Base-by-base conservation (phyloP, 1,140 invertebrate species). In the Pissodes strobi region DNA sequence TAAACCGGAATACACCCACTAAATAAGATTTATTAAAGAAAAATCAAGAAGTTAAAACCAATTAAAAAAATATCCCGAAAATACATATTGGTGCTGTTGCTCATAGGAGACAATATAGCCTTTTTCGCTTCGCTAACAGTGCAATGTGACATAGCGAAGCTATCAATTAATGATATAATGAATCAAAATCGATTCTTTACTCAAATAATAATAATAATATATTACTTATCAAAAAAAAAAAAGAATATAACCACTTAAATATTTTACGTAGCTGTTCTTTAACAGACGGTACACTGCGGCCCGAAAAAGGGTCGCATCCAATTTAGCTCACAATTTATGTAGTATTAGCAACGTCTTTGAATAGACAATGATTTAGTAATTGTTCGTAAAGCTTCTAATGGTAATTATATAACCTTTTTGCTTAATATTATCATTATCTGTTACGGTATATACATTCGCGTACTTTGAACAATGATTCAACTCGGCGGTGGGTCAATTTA, bases 61-160 rank as follows among this genome's bases (percentile, higher is more conserved):
- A 66, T 49, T 49, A 18, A 2, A 21, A 45, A 45, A 45, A 45
- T 18, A 21, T n/a, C 3, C 37, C 13, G 19, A 51, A 51, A 25
- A 19, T 38, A 53, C 17, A 9, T 17, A 25, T 25, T 13, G n/a
- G 66, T 56, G 61, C 62, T 68, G 38, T 67, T 70, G 66, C 65
- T 70, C 66, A 70, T 70, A 64, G 41, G 63, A 70, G 66, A 70
- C 65, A 70, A 70, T 70, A 70, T 68, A 70, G 66, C 62, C 53
- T 60, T 17, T 53, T 22, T 53, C 17, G 34, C 8, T 45, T 51
- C 45, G 17, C 55, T 49, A 51, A 51, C 22, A 27, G 22, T 27
- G 56, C 27, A 53, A 53, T 49, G 25, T 13, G 8, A 52, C 15
- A 59, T 23, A 52, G 13, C 27, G 34, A 48, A 39, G 18, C 3